Evolutionary conservation across 1,140 invertebrate species (phyloP), one percentile per base, ranked within the genome.

Genomic region (Carposina sasakii): DNA sequence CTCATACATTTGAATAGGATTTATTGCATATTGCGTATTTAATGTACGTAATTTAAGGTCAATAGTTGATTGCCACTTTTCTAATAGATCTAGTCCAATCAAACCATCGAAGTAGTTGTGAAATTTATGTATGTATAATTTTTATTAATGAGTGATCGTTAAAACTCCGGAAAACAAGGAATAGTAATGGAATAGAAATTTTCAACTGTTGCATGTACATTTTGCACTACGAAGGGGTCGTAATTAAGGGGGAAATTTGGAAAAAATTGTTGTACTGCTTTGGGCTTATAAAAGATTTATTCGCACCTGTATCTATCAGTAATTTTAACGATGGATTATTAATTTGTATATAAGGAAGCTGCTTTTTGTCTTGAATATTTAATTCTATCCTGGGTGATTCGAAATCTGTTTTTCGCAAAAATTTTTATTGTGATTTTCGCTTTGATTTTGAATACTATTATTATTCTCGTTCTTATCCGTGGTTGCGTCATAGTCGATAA

Each of bases 41-140:
- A 22, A 13, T 2, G 15, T 21, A 17, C 34, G 13, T 3, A 12
- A 34, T 12, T 43, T 15, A 24, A 54, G 41, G 19, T 54, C 26
- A 12, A 54, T 48, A 16, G 26, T 48, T 22, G 26, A 36, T 1
- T 41, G 28, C 39, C 46, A 48, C 48, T 47, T 3, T 28, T 19
- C 2, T 4, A 54, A n/a, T 33, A 47, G 19, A 24, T 46, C 34
- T n/a, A 21, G 41, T 2, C 52, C 45, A 10, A 47, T 39, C 2
- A 54, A 16, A 22, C 43, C 44, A 33, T 54, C 45, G 40, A 54
- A 54, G n/a, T 42, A 47, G 22, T 54, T 26, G 26, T 54, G 52
- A 26, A 54, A 54, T 48, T 48, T 41, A 42, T 47, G 42, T 3
- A 54, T 5, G 33, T 43, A 33, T 24, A 51, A 39, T 17, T 33